Conservation (phyloP, 2,113 vertebrate species). For the Trachemys scripta region DNA sequence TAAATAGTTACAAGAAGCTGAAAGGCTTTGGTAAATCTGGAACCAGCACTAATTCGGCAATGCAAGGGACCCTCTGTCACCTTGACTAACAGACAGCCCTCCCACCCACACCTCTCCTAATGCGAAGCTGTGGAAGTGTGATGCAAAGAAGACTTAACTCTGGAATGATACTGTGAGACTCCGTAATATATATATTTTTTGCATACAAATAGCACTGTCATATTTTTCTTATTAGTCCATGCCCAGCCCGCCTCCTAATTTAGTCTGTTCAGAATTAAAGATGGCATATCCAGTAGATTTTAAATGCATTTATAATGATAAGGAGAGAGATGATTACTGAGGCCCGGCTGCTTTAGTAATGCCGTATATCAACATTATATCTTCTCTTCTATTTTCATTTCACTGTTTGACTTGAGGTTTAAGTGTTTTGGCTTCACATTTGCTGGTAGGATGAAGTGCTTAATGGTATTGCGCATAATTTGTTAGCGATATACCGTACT, state of each 20-base stretch:
- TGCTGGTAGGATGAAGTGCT: not conserved
- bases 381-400: constrained; percentile 27
- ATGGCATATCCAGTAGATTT: constrained; percentile 26
- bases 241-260: constrained; percentile 45
- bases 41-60: constrained; percentile 37
- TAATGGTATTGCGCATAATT: constrained; percentile 6
- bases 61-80: constrained; percentile 2
- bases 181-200: not conserved
- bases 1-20: constrained; percentile 54
- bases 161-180: not conserved
- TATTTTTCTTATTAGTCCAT: constrained; percentile 28
- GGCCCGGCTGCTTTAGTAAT: constrained; percentile 19
- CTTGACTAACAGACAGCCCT: not conserved
- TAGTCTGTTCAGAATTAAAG: constrained; percentile 63
- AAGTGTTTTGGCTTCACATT: constrained; percentile 20
- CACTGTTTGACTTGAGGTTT: constrained; percentile 19
- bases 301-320: constrained; percentile 35
- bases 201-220: not conserved
- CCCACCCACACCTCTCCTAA: not conserved
- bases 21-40: constrained; percentile 54
- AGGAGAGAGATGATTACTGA: constrained; percentile 10
- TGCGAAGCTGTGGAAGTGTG: not conserved
- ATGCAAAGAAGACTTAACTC: not conserved
- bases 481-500: not conserved
- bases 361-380: not conserved